Base-by-base conservation (phyloP, 2,888 invertebrate species). In the Cheilosia pagana region DNA sequence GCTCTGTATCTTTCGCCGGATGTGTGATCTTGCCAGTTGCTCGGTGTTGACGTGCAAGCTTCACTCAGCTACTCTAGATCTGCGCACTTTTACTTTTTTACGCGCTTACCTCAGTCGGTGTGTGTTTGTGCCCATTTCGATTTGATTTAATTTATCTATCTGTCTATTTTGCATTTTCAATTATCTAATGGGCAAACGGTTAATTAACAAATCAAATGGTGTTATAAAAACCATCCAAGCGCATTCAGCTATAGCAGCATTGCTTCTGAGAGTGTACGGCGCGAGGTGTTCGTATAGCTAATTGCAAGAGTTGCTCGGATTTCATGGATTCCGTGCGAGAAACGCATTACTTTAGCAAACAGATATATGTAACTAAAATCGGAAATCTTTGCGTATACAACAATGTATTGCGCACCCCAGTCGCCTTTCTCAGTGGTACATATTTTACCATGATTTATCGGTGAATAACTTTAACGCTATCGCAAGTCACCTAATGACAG, bases 101-200 rank as follows among this genome's bases (percentile, higher is more conserved):
- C 23, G 7, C 31, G 3, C 31, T 8, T 2, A 31, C 7, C 31
- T 12, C 31, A 41, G 8, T 16, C n/a, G n/a, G 14, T 45, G 43
- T 57, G 57, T 65, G 48, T 41, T 59, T 59, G 52, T 39, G 48
- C 60, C 60, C 52, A 19, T 43, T 8, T 14, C 21, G 12, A 57
- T 74, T 55, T 25, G 53, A 72, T 62, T 52, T 60, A 25, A 67
- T 76, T 75, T 60, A 65, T 53, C 55, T 68, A 23, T 67, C 48
- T 74, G 65, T 67, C 45, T 45, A 62, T 79, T 76, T 85, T 72
- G 55, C 62, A 68, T 83, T 55, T 68, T 39, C 50, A 70, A 81
- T 85, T 85, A 85, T 71, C 81, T 85, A 85, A 81, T 81, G 62
- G 39, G 31, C 74, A 79, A 74, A 79, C 74, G 52, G 79, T 70